Base-by-base conservation (phyloP, 2,113 vertebrate genomes). In the Tragelaphus strepsiceros region DNA sequence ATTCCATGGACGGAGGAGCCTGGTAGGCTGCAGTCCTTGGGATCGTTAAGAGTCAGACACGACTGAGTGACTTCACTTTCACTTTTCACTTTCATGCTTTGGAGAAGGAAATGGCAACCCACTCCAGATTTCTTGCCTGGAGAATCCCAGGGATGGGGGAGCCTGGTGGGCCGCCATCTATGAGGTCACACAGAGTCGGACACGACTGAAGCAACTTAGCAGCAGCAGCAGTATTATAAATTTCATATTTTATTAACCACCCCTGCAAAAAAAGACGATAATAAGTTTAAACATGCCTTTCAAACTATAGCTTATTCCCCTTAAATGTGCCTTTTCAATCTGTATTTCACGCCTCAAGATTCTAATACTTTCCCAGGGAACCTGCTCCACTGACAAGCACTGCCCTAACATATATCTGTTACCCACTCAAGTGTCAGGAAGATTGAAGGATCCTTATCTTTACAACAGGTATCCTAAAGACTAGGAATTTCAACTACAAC, bases 311-410 rank as follows among this genome's bases (percentile, higher is more conserved):
- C 49, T 86, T 46, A 51, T 93, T 88, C n/a, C 30, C 21, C 14
- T 81, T 93, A n/a, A 88, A 77, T 7, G 15, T 77, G 30, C 7
- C 77, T 96, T 97, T 93, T 95, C 77, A 71, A 83, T 53, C n/a
- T 81, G 6, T 77, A 32, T 58, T 32, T 89, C 62, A 58, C 56
- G 39, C n/a, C 21, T 17, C 11, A 56, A 35, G 11, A 86, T 78
- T 80, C 84, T 6, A 21, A 22, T 28, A 19, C 46, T n/a, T 77
- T 58, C 49, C 17, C 11, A 81, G 58, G 24, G 6, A 61, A 43
- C 26, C n/a, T n/a, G 21, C 49, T 19, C 24, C 26, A 3, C 2
- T 30, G 32, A 87, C 64, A 88, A 49, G 39, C 58, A 58, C 32
- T 43, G 53, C 51, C 87, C 12, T 84, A 24, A 86, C 11, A 32